phyloP scores from a whole-genome alignment of 1,140 invertebrate species.

The Battus philenor region DNA sequence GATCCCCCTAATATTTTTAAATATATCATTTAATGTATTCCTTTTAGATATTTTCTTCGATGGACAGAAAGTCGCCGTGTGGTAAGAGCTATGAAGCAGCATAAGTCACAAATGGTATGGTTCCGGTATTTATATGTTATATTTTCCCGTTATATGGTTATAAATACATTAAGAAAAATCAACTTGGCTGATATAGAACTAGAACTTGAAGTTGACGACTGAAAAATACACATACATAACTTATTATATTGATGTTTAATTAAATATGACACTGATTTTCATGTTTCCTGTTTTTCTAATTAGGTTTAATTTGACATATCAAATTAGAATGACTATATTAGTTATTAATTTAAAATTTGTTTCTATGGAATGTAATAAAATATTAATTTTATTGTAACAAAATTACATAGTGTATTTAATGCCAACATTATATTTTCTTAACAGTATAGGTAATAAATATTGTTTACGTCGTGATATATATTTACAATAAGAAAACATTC shows the following conservation, averaged over 20 bases:
- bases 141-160: slow-evolving; percentile 93
- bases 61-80: slow-evolving; percentile 77
- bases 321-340: not conserved
- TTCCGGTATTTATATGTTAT: slow-evolving; percentile 92
- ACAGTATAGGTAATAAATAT: too few species aligned
- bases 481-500: too few species aligned
- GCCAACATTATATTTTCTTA: too few species aligned
- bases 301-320: slow-evolving; percentile 2
- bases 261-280: too few species aligned
- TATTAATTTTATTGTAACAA: too few species aligned
- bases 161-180: slow-evolving; percentile 89
- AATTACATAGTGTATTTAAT: too few species aligned
- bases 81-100: slow-evolving; percentile 88
- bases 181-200: slow-evolving; percentile 83
- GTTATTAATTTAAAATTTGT: too few species aligned
- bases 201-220: slow-evolving; percentile 84
- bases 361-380: too few species aligned
- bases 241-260: too few species aligned
- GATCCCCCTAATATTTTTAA: not conserved
- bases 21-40: slow-evolving; percentile 10
- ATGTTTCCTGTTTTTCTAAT: not conserved
- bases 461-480: too few species aligned
- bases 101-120: slow-evolving; percentile 94
- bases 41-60: slow-evolving; percentile 77
- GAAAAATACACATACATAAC: too few species aligned